Conservation (phyloP, 2,888 invertebrate genomes). For the Eristalis arbustorum region DNA sequence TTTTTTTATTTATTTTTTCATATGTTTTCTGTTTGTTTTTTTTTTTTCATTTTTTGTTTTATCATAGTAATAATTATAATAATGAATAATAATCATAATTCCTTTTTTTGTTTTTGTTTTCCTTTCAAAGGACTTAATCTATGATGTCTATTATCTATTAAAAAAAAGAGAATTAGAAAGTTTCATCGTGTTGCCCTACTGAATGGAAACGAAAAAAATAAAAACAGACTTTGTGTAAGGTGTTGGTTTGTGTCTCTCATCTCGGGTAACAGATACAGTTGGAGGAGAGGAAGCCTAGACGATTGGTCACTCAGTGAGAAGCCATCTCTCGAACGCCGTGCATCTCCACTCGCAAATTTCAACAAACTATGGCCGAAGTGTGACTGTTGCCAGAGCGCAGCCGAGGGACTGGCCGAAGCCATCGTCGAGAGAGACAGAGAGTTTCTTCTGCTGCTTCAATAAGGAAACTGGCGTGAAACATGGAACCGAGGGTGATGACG, state of each 20-base stretch:
- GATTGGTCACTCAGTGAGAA: neutral
- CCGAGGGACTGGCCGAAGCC: neutral
- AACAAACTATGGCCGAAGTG: slow-evolving; percentile 1
- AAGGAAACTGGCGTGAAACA: slow-evolving; percentile 20
- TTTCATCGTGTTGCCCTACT: slow-evolving; percentile 49
- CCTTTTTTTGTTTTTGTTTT: slow-evolving; percentile 50
- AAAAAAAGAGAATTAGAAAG: slow-evolving; percentile 61
- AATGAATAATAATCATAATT: slow-evolving; percentile 68
- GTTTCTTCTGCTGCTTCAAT: too few relatives aligned
- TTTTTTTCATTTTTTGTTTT: slow-evolving; percentile 49
- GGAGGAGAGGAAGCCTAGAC: slow-evolving; percentile 43
- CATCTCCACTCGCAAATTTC: neutral
- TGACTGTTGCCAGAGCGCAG: slow-evolving; percentile 13
- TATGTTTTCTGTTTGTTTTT: slow-evolving; percentile 31
- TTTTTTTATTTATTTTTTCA: slow-evolving; percentile 22
- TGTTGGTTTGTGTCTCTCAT: slow-evolving; percentile 34
- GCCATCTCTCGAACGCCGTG: neutral
- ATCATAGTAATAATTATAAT: slow-evolving; percentile 65
- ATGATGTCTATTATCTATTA: slow-evolving; percentile 67
- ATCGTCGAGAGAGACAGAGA: too few relatives aligned
- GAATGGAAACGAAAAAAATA: slow-evolving; percentile 18
- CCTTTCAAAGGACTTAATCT: slow-evolving; percentile 68
- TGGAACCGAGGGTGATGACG: slow-evolving; percentile 36
- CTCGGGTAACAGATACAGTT: slow-evolving; percentile 31
- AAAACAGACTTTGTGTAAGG: slow-evolving; percentile 50